Base-by-base conservation (phyloP, 2,888 invertebrate genomes). In the Petrolisthes cinctipes region DNA sequence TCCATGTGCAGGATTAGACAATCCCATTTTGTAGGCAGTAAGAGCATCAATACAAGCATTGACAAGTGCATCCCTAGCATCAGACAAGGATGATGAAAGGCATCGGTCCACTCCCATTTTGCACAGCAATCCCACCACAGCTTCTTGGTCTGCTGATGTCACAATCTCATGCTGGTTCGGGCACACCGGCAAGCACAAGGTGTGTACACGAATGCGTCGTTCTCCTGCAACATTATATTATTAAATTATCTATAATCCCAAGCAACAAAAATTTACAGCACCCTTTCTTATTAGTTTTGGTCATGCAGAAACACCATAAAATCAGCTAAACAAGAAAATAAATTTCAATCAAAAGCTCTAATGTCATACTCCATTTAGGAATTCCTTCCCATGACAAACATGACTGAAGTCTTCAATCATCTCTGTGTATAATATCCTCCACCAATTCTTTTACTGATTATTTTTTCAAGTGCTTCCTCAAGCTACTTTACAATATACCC, bases 101-200 rank as follows among this genome's bases (percentile, higher is more conserved):
- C 97, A 97, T 78, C 98, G 95, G 93, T 99, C 99, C 89, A 98
- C 98, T 90, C 98, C 99, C 98, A 99, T 99, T 95, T 99, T 99
- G 53, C 97, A 95, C 56, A 99, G 94, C 90, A 99, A 93, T 85
- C 97, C 97, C 85, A 97, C 94, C 91, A 99, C 97, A 91, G 97
- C 97, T 93, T 98, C 97, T 92, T 98, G 96, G 93, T 99, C 99
- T 0, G 99, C 99, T 9, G 95, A 94, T 92, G 96, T 95, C 91
- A 98, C 94, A 5, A 99, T 95, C 92, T 99, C 99, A 1, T 95
- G 94, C 86, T 99, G 92, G 91, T 95, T 97, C 86, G 95, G 95
- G 0, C 96, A 96, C 3, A 98, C 96, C 0, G 99, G 99, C 91
- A 99, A 93, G 93, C 99, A 98, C 91, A 99, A 93, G 0, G 99